These are phyloP conservation scores for Sebastes baramenuke DNA, from an alignment of 2,797 vertebrate species.

Conservation along the genomic window DNA sequence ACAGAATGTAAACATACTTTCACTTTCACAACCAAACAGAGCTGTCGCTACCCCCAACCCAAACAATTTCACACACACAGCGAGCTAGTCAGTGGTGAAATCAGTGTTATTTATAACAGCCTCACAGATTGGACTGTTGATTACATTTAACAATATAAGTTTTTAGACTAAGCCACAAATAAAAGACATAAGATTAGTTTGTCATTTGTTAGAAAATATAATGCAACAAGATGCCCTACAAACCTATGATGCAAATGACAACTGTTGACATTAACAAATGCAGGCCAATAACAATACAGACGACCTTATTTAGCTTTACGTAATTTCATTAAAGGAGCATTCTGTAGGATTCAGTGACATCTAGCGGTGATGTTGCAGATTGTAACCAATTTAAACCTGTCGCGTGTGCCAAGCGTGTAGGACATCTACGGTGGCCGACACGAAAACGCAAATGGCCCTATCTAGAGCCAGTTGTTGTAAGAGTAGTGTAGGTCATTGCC, in stretches of 20 bases:
- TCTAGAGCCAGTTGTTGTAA: no score
- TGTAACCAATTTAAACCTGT: no score
- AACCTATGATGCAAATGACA: not conserved
- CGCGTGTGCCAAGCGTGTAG: no score
- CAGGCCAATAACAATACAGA: not conserved
- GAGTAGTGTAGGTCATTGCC: no score
- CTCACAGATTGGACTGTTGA: not conserved
- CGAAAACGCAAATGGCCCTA: no score
- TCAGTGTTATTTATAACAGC: not conserved
- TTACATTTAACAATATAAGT: not conserved
- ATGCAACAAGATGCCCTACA: not conserved
- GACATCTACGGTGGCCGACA: no score
- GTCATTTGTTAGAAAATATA: not conserved
- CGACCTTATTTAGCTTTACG: not conserved
- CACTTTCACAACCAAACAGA: slow-evolving; percentile 5
- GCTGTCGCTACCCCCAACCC: not conserved
- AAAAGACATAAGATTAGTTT: not conserved
- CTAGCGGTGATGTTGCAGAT: no score
- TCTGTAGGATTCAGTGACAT: no score
- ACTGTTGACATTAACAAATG: not conserved
- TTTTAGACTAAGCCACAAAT: not conserved
- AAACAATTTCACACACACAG: not conserved
- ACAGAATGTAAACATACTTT: slow-evolving; percentile 49
- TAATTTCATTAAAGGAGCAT: not conserved
- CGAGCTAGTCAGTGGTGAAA: not conserved